phyloP scores from a whole-genome alignment of 2,888 invertebrate genomes.

The Boloria euphrosyne region DNA sequence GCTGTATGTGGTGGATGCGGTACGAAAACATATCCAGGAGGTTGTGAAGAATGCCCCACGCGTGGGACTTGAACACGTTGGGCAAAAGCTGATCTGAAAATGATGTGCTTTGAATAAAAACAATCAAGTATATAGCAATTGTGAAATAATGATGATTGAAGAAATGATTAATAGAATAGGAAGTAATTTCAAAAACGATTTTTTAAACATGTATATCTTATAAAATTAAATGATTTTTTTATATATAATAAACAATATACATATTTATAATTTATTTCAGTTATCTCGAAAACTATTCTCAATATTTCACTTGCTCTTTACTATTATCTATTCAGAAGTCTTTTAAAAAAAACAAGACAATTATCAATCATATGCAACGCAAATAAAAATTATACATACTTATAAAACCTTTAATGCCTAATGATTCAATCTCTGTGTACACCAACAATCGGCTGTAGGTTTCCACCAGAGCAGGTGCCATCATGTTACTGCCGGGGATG shows the following conservation, averaged over 20 bases:
- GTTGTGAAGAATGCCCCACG: conserved; percentile 98
- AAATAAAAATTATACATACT: conserved; percentile 81
- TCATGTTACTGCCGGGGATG: conserved; percentile 84
- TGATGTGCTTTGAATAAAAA: background rate
- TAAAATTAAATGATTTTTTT: too few relatives aligned
- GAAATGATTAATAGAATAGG: too few relatives aligned
- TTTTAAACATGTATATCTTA: too few relatives aligned
- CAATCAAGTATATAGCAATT: background rate
- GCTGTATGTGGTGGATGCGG: conserved; percentile 97
- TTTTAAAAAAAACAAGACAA: background rate
- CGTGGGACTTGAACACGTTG: conserved; percentile 94
- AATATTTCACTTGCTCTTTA: too few relatives aligned
- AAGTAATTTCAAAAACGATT: too few relatives aligned
- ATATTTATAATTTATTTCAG: too few relatives aligned
- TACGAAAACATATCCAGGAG: conserved; percentile 98
- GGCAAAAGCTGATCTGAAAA: conserved; percentile 91
- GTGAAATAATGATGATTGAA: too few relatives aligned
- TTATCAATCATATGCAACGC: background rate
- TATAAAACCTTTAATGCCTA: conserved; percentile 98
- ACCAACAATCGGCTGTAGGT: conserved; percentile 96
- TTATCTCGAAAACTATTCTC: too few relatives aligned
- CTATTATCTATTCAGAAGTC: too few relatives aligned
- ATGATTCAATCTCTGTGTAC: conserved; percentile 97
- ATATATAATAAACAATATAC: too few relatives aligned
- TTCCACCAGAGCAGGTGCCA: conserved; percentile 96